Evolutionary conservation across 2,888 invertebrate genomes (phyloP).

Genomic region (Torymus auratus): DNA sequence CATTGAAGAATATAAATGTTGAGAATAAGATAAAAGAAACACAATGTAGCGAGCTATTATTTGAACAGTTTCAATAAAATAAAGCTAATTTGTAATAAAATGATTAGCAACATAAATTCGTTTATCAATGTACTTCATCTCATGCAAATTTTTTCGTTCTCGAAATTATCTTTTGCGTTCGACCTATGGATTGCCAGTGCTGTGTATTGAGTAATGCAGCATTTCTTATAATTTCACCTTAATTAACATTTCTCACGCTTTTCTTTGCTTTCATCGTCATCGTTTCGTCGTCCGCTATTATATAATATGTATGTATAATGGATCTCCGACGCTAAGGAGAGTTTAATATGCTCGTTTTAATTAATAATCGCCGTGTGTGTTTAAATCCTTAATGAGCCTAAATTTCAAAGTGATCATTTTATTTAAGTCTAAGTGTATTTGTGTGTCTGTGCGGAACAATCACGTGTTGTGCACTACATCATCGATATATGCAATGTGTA

Average conservation of each 20-base stretch:
- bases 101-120: background rate
- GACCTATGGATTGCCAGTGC: conserved; percentile 28
- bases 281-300: conserved; percentile 29
- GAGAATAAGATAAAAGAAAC: no score
- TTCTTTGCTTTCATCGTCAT: conserved; percentile 17
- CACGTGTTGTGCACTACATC: conserved; percentile 74
- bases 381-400: conserved; percentile 46
- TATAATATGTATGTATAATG: conserved; percentile 55
- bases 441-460: conserved; percentile 73
- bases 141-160: conserved; percentile 30
- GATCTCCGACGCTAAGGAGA: conserved; percentile 51
- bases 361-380: conserved; percentile 20
- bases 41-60: no score
- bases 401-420: conserved; percentile 68
- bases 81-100: no score
- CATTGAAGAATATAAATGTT: no score
- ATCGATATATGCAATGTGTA: conserved; percentile 61
- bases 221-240: conserved; percentile 27
- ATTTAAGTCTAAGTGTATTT: conserved; percentile 66
- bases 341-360: conserved; percentile 46
- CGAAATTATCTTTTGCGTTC: conserved; percentile 8
- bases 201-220: conserved; percentile 5
- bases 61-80: no score
- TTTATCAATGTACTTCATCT: conserved; percentile 48
- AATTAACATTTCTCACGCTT: conserved; percentile 28